phyloP scores from a whole-genome alignment of 35 echinoderm and acorn worm genomes.

The Patiria miniata region DNA sequence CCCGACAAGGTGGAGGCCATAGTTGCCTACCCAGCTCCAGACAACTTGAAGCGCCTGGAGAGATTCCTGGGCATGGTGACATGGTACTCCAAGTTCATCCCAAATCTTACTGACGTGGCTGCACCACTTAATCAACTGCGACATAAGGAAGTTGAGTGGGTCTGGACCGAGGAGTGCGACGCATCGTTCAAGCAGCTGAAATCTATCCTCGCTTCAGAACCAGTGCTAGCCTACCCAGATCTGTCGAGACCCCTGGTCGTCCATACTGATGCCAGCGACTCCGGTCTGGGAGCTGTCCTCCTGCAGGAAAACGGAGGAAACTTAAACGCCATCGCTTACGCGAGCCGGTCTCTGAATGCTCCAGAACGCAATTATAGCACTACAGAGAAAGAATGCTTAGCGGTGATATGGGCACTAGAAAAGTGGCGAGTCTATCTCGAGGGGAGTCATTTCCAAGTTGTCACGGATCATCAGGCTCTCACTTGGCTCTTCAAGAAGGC shows the following conservation, averaged over 20 bases:
- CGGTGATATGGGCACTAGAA: slow-evolving; percentile 43
- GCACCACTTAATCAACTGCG: slow-evolving; percentile 22
- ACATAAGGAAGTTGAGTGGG: slow-evolving; percentile 17
- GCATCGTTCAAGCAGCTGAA: slow-evolving; percentile 7
- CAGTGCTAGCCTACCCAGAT: slow-evolving; percentile 37
- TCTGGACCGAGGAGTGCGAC: background rate
- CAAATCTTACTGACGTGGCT: slow-evolving; percentile 4
- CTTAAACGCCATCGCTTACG: slow-evolving; percentile 36
- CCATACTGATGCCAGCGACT: slow-evolving; percentile 45
- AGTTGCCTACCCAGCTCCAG: background rate
- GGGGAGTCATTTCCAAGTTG: slow-evolving; percentile 37
- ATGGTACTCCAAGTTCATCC: slow-evolving; percentile 48
- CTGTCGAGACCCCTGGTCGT: slow-evolving; percentile 27
- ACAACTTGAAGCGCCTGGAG: background rate
- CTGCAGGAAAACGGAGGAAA: slow-evolving; percentile 11
- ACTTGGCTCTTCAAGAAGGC: slow-evolving; percentile 42
- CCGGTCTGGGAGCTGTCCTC: slow-evolving; percentile 49
- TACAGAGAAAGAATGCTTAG: slow-evolving; percentile 63
- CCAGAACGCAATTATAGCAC: slow-evolving; percentile 40
- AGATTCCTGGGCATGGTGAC: slow-evolving; percentile 39
- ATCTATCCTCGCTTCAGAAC: slow-evolving; percentile 15
- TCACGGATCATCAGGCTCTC: slow-evolving; percentile 53
- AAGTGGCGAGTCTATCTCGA: slow-evolving; percentile 51
- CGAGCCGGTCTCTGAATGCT: slow-evolving; percentile 20
- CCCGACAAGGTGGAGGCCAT: slow-evolving; percentile 54